Evolutionary conservation across 1,140 invertebrate species (phyloP), one percentile per base, ranked within the genome.

Genomic region (Eriosoma lanigerum): DNA sequence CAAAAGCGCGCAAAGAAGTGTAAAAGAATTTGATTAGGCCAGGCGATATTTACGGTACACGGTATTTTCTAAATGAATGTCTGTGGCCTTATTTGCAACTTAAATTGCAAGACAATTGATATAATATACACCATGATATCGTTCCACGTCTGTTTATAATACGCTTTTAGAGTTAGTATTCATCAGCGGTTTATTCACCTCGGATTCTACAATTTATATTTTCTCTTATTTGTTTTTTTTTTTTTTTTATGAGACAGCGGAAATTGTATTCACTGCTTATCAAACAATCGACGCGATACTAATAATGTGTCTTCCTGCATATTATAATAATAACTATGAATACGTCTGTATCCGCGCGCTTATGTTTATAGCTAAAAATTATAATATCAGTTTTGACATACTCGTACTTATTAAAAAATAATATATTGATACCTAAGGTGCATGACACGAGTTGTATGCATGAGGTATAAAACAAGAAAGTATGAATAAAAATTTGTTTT

Each of bases 41-140:
- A 46, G 19, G 17, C n/a, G 66, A 46, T 70, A 52, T 70, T 29
- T 52, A 72, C 48, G 46, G 46, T 26, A 26, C 46, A 48, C 46
- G 46, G 68, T 52, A 52, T 72, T 29, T 52, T 50, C 68, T n/a
- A 72, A 72, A 72, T 52, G 48, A 72, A 72, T 29, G 46, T 72
- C 68, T 46, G 75, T 38, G 38, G 72, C 50, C 75, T 78, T 78
- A 78, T 78, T 78, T 78, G 60, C 75, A 78, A 78, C 75, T 78
- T 78, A 60, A 78, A 78, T 78, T 78, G 75, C 54, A 38, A 15
- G 21, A 32, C 75, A 21, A 44, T 58, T 56, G 72, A 68, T 68
- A 68, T 46, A 68, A 12, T 13, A 13, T 48, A 13, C 46, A 8
- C 38, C 12, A 38, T 38, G 32, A 38, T 38, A 32, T 46, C 19